Evolutionary conservation across 2,888 invertebrate species (phyloP).

Genomic region (Pterobdella sp.): DNA sequence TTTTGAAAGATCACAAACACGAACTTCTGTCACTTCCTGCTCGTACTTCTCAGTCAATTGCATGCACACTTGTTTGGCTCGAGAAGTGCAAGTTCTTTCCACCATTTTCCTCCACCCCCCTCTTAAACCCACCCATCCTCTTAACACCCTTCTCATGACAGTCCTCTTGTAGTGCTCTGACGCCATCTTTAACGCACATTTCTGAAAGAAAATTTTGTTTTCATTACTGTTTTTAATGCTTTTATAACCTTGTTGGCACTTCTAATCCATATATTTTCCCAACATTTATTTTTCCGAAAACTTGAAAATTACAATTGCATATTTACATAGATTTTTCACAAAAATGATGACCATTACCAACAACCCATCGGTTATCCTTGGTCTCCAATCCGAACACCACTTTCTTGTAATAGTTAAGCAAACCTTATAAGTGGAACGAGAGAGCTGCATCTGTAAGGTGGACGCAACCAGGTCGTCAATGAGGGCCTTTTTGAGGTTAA

Average conservation of each 20-base stretch:
- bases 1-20: not conserved
- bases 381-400: no score
- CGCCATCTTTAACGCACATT: not conserved
- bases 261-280: no score
- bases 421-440: not conserved
- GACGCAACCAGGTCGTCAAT: not conserved
- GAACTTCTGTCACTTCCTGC: not conserved
- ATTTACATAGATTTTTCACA: not conserved
- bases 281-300: no score
- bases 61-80: not conserved
- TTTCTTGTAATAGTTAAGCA: no score
- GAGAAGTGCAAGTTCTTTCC: not conserved
- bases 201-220: no score
- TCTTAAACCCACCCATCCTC: not conserved
- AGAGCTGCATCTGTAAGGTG: not conserved
- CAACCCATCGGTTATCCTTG: no score
- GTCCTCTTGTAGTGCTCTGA: not conserved
- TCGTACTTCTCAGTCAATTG: not conserved
- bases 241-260: no score
- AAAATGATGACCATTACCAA: no score
- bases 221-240: not conserved
- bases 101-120: slow-evolving; percentile 3
- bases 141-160: slow-evolving; percentile 2
- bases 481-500: not conserved
- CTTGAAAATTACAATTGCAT: no score